Percentiles rank a stretch among this genome's conserved stretches.
Conservation (phyloP, 2,113 vertebrate genomes). For the Pyxicephalus adspersus region DNA sequence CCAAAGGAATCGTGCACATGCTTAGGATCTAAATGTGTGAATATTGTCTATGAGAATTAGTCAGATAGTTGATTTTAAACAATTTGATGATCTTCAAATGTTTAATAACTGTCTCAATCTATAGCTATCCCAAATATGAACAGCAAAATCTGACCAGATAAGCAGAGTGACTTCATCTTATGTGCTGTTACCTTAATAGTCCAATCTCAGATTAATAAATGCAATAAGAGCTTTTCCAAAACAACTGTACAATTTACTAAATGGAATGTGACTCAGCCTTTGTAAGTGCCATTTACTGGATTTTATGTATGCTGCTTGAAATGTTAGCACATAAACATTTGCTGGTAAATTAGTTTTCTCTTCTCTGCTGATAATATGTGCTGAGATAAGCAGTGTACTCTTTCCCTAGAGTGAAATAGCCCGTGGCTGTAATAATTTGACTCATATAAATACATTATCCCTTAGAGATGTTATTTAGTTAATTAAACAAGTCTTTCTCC, state of each 20-base stretch:
- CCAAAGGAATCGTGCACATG: no score
- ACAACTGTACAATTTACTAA: not conserved
- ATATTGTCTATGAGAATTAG: no score
- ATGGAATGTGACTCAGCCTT: slow-evolving; percentile 19
- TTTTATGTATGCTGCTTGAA: not conserved
- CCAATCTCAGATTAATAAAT: slow-evolving; percentile 2
- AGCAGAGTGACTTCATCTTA: no score
- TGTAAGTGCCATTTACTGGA: slow-evolving; percentile 12
- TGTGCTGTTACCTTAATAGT: no score
- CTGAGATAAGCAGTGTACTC: not conserved
- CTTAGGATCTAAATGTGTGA: no score
- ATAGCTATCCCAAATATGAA: no score
- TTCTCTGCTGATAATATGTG: not conserved
- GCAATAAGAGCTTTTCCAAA: slow-evolving; percentile 1
- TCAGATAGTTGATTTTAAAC: no score
- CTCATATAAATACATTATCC: not conserved
- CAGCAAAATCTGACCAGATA: no score
- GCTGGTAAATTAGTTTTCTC: slow-evolving; percentile 9
- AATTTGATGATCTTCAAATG: no score
- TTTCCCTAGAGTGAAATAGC: not conserved
- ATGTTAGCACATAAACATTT: not conserved
- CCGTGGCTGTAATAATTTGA: not conserved
- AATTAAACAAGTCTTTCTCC: not conserved
- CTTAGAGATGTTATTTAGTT: not conserved
- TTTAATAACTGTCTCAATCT: no score